Evolutionary conservation across 2,113 vertebrate genomes (phyloP), one percentile per base, ranked within the genome.

Genomic region (Riparia riparia): DNA sequence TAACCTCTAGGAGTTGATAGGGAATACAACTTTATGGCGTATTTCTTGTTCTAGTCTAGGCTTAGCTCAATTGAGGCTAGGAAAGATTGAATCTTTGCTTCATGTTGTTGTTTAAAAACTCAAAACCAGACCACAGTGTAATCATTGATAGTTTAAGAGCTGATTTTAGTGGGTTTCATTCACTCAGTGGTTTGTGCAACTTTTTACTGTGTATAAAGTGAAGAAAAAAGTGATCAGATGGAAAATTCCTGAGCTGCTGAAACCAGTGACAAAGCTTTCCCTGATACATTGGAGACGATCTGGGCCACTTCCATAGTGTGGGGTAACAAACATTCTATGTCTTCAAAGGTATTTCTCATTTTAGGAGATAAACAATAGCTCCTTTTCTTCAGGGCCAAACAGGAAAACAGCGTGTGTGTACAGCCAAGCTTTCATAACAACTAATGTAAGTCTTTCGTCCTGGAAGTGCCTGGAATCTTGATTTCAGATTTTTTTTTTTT

Each of bases 11-110:
- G 16, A 96, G 22, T 39, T 87, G 54, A 50, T 51, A 57, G 83
- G n/a, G 65, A 89, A 53, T 81, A 64, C 21, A 70, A 37, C 49
- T 94, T 82, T 8, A 58, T 81, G 47, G 32, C 88, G 10, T 86
- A 44, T 88, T 90, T 86, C 74, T 77, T 80, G 12, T 66, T 68
- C 50, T 39, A 54, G 19, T 72, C 31, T 50, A 68, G 61, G 19
- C 14, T 63, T 90, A 66, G 34, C 54, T 79, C 65, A 89, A 68
- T 82, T 86, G 51, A 37, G 39, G 16, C 47, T 88, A 45, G 34
- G 28, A 78, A 70, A 76, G 66, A 82, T 57, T 61, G 53, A 85
- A 74, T 71, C 68, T 92, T 79, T 65, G 20, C n/a, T 91, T 94
- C 41, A 28, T 53, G 41, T 41, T 84, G 21, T 56, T 84, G 49